phyloP scores from a whole-genome alignment of 2,888 invertebrate species.

The Cheilosia vernalis region DNA sequence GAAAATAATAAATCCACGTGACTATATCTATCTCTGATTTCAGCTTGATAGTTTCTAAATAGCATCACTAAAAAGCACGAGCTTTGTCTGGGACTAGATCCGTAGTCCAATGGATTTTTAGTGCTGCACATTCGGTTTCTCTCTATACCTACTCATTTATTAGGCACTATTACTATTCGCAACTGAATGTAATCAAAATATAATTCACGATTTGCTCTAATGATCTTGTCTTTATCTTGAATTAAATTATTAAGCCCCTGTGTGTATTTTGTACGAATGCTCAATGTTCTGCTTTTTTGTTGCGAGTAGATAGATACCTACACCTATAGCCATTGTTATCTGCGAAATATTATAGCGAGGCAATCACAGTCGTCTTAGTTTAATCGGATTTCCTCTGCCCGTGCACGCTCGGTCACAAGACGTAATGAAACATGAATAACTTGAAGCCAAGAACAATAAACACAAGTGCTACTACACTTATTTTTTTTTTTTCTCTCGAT shows the following conservation, averaged over 20 bases:
- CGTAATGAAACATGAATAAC: constrained; percentile 39
- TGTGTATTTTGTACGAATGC: constrained; percentile 15
- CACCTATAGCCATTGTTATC: constrained; percentile 31
- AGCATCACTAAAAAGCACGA: constrained; percentile 61
- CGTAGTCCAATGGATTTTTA: constrained; percentile 27
- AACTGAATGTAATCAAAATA: constrained; percentile 70
- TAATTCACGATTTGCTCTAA: constrained; percentile 75
- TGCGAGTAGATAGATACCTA: not conserved
- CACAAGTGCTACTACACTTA: constrained; percentile 33
- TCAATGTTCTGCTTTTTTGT: not conserved
- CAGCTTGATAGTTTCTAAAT: constrained; percentile 44
- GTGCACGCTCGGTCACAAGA: constrained; percentile 3
- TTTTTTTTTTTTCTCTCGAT: constrained; percentile 22
- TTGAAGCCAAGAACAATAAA: constrained; percentile 50
- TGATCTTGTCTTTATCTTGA: constrained; percentile 73
- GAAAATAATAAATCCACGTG: constrained; percentile 74
- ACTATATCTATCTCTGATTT: constrained; percentile 54
- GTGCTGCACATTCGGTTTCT: constrained; percentile 44
- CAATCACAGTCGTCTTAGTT: constrained; percentile 32
- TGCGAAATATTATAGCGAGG: constrained; percentile 34
- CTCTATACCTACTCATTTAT: constrained; percentile 1
- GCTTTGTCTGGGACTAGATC: constrained; percentile 15
- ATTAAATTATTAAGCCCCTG: constrained; percentile 61
- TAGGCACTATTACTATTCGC: constrained; percentile 43
- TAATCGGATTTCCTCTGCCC: constrained; percentile 64